Conservation (phyloP, 2,797 vertebrate species). For the Anguilla marmorata region DNA sequence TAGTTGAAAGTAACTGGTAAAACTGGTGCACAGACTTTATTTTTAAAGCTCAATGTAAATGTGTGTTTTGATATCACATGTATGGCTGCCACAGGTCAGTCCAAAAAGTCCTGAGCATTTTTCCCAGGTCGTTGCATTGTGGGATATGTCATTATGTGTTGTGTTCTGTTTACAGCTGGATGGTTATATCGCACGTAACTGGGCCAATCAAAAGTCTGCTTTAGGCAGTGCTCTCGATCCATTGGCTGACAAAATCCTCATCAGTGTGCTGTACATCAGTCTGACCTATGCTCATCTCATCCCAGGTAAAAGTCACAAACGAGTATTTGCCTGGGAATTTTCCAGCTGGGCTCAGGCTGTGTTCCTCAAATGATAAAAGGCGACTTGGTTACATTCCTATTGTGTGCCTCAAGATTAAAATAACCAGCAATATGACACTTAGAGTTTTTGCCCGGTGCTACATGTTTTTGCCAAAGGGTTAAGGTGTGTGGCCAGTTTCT, state of each 20-base stretch:
- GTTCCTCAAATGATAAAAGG: not conserved
- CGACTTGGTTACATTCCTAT: not conserved
- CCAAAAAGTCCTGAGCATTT: not conserved
- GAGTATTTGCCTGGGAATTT: not conserved
- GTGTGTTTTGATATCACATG: not conserved
- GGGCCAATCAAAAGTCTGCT: constrained; percentile 94
- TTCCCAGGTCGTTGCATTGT: constrained; percentile 20
- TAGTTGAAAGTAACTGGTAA: not conserved
- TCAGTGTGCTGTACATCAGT: constrained; percentile 92
- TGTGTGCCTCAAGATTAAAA: not conserved
- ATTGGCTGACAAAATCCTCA: constrained; percentile 96
- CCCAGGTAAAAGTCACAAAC: constrained; percentile 79
- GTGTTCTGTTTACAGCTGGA: constrained; percentile 79
- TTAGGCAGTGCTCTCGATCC: constrained; percentile 97
- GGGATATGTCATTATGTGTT: not conserved
- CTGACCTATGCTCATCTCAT: constrained; percentile 92
- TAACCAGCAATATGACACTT: too few relatives aligned
- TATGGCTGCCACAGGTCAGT: not conserved
- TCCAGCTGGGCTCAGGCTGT: not conserved
- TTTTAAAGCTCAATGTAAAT: not conserved
- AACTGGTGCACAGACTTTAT: not conserved
- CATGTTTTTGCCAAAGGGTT: too few relatives aligned
- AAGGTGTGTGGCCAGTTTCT: too few relatives aligned
- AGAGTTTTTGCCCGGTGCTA: too few relatives aligned
- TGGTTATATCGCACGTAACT: constrained; percentile 94